These are phyloP conservation scores for Cheirogaleus medius DNA, from an alignment of 2,113 vertebrate species.

Conservation along the genomic window DNA sequence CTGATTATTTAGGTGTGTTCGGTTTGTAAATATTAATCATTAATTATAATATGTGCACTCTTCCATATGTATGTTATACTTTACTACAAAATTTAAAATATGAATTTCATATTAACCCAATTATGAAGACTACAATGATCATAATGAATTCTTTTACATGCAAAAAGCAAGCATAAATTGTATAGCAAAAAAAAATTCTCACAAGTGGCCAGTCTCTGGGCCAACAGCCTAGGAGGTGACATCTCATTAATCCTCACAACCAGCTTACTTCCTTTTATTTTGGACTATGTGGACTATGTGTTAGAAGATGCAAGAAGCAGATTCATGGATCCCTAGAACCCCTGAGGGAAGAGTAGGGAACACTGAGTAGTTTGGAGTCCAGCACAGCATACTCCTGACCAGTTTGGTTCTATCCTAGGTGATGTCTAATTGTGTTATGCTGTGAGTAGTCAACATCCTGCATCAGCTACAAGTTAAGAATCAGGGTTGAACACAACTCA, in stretches of 20 bases:
- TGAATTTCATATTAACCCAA: background rate
- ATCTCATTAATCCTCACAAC: background rate
- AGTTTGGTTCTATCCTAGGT: background rate
- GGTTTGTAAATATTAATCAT: background rate
- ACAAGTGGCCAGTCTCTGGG: background rate
- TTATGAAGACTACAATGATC: background rate
- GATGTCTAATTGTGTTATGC: background rate
- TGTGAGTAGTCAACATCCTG: background rate
- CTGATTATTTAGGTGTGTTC: background rate
- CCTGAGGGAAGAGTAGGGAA: background rate
- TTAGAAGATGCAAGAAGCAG: background rate
- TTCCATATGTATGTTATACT: background rate
- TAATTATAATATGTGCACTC: background rate
- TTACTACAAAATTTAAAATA: background rate
- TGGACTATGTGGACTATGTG: background rate
- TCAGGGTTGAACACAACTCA: background rate
- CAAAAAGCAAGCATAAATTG: background rate
- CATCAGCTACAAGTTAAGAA: background rate
- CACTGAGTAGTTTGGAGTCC: background rate
- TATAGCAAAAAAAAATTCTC: background rate
- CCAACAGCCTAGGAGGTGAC: background rate
- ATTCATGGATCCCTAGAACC: background rate
- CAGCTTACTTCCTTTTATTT: background rate
- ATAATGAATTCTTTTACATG: background rate
- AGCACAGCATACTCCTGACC: background rate